Evolutionary conservation across 53 echinoderm and acorn worm genomes (phyloP), one percentile per base, ranked within the genome.

Genomic region (Astropecten irregularis): DNA sequence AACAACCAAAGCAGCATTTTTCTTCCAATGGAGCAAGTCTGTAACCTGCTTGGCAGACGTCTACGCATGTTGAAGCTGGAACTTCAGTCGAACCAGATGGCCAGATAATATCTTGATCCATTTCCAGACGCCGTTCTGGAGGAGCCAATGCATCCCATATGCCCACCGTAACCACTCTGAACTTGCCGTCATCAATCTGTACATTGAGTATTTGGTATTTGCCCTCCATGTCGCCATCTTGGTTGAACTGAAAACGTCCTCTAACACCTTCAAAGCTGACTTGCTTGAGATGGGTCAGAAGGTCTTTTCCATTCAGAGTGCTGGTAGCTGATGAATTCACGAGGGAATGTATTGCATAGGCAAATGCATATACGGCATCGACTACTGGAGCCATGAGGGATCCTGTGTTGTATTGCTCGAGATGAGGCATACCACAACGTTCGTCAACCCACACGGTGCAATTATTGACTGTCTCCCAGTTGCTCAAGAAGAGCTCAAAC

Each of bases 1-100:
- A 54, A 49, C 94, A 94, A 1, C 89, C 86, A 83, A 91, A 94
- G 81, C 94, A 94, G 61, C 94, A 94, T 49, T 79, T 48, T 25
- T 76, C 83, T 39, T 89, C 57, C 44, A 86, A 70, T 0, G 77
- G 77, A 31, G 56, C 66, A 19, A 85, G 58, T 4, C 76, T 74
- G 44, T 53, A 83, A 0, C 72, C 77, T 0, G 76, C 21, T 8
- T 62, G 55, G 50, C 94, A 94, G 23, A 85, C 82, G 4, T 91
- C 87, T 16, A 90, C 88, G 65, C 94, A 94, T 26, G 86, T 76
- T 0, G 94, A 94, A 14, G 44, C 1, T 15, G 49, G 54, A 0
- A 86, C 82, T 28, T 22, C 51, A 1, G 31, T 69, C 47, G 36
- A 39, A n/a, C 36, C 42, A 9, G 2, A 26, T 27, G 58, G 40